Base-by-base conservation (phyloP, 2,113 vertebrate genomes). In the Gracilinanus agilis region DNA sequence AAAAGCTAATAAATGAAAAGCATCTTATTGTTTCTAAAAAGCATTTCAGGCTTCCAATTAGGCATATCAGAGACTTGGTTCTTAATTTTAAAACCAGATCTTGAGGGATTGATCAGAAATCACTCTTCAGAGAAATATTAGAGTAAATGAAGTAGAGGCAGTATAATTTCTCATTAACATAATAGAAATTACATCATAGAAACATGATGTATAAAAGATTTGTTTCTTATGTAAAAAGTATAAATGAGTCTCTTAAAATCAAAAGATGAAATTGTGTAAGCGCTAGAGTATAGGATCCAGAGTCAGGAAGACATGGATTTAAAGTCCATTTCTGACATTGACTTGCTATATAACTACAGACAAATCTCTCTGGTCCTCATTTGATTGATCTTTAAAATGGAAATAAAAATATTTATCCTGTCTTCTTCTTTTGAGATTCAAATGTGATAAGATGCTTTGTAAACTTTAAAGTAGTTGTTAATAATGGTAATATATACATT, bases 391-490 rank as follows among this genome's bases (percentile, higher is more conserved):
- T 67, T 54, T 44, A 90, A 24, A 88, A 92, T 34, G 3, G 53
- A 16, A 83, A 23, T 75, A 40, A 75, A 40, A 55, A 24, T 61
- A 44, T 1, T 0, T 55, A 61, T 49, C 55, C n/a, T 95, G 56
- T 67, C 54, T 88, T 1, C n/a, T 94, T 54, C 56, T 23, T 55
- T 16, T 34, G 3, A 44, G 23, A 53, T 54, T 95, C 24, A 61
- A 89, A 23, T 89, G 24, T 55, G n/a, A 94, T 19, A 96, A 90
- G 88, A 54, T n/a, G 92, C 49, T 44, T 34, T 67, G 90, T 67
- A 88, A 94, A 90, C 9, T 83, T 53, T 91, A 58, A 93, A 90
- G 49, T 89, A 90, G 88, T 88, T 93, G 91, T n/a, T 90, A 93
- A 49, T 0, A 93, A 24, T 91, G 90, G 13, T 16, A 93, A 24